Conservation (phyloP, 2,888 invertebrate species). For the Hanleya hanleyi region DNA sequence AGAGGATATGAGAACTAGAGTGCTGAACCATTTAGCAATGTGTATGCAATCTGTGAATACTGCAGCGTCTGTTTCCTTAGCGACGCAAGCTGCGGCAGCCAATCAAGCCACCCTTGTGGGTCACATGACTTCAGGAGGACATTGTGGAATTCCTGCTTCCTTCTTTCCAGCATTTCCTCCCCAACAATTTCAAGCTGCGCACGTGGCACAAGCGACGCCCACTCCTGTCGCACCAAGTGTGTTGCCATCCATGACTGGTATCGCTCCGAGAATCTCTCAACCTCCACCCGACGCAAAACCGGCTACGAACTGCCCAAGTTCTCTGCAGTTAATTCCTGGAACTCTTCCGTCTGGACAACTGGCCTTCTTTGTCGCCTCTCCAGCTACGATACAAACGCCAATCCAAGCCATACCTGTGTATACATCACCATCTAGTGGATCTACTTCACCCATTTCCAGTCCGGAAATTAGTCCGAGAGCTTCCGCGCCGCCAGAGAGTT, state of each 20-base stretch:
- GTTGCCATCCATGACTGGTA: not conserved
- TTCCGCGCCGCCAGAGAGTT: not conserved
- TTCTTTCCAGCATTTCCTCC: not conserved
- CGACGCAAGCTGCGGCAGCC: not conserved
- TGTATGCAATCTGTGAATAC: conserved; percentile 41
- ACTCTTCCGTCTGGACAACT: conserved; percentile 7
- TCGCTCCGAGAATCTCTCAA: not conserved
- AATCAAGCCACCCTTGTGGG: not conserved
- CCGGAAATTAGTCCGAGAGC: not conserved
- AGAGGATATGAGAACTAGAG: conserved; percentile 53
- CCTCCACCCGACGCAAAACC: not conserved
- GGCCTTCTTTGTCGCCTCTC: conserved; percentile 12
- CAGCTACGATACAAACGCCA: not conserved
- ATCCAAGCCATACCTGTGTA: conserved; percentile 7
- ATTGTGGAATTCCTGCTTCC: not conserved
- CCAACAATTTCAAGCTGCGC: not conserved
- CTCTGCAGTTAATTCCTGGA: conserved; percentile 13
- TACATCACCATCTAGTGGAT: not conserved
- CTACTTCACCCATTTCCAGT: not conserved
- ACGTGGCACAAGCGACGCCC: too few relatives aligned
- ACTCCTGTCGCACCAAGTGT: not conserved
- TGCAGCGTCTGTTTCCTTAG: not conserved
- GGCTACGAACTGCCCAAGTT: not conserved
- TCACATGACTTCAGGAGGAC: not conserved
- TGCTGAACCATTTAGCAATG: conserved; percentile 61